phyloP scores from a whole-genome alignment of 2,113 vertebrate genomes.

The Propithecus coquereli region DNA sequence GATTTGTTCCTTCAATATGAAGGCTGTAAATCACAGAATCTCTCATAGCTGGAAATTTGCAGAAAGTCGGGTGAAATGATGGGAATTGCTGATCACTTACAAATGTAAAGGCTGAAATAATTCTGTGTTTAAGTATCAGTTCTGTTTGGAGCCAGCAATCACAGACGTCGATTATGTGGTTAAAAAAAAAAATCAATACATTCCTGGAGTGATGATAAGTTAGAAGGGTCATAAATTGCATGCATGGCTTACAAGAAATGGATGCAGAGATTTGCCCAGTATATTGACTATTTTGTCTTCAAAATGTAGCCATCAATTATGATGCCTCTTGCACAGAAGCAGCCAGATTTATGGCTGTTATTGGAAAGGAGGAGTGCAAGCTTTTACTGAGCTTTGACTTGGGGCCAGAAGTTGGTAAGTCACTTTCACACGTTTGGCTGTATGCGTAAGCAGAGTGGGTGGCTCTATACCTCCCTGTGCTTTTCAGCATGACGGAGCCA shows the following conservation, averaged over 20 bases:
- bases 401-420: not conserved
- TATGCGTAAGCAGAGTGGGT: not conserved
- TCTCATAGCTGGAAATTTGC: not conserved
- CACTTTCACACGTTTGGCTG: not conserved
- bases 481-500: not conserved
- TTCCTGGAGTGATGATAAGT: slow-evolving; percentile 33
- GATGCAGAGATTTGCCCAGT: not conserved
- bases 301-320: slow-evolving; percentile 37
- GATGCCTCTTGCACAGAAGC: not conserved
- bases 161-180: not conserved
- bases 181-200: slow-evolving; percentile 62
- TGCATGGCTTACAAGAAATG: slow-evolving; percentile 24
- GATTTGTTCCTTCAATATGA: not conserved
- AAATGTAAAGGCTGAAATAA: slow-evolving; percentile 20
- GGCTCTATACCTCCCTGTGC: not conserved
- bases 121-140: slow-evolving; percentile 46
- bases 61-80: not conserved
- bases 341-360: slow-evolving; percentile 16
- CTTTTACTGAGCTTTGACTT: slow-evolving; percentile 11
- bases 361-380: not conserved
- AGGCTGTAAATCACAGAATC: not conserved
- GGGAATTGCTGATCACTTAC: not conserved
- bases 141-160: slow-evolving; percentile 34
- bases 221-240: slow-evolving; percentile 38
- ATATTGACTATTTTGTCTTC: slow-evolving; percentile 46